Percentiles rank a stretch among this genome's conserved stretches.
phyloP scores from a whole-genome alignment of 2,888 invertebrate genomes.

The Spisula subtruncata region DNA sequence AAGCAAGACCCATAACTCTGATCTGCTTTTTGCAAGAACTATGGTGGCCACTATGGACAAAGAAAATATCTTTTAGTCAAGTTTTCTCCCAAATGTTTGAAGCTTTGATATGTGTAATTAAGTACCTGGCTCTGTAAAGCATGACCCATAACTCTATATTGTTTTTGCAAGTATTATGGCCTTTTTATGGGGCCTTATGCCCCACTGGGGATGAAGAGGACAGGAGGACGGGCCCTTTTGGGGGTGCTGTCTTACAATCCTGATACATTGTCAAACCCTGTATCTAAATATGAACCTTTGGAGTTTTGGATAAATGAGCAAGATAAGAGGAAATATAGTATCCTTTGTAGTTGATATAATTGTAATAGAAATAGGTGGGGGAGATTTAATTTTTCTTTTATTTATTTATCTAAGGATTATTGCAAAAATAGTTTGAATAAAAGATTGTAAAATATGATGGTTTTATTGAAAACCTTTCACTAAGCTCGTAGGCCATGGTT shows the following conservation, averaged over 20 bases:
- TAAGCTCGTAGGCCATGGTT: too few species aligned
- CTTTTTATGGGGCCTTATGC: too few species aligned
- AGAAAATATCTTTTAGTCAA: too few species aligned
- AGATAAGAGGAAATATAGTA: neutral
- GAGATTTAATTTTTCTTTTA: slow-evolving; percentile 1
- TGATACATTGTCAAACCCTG: neutral
- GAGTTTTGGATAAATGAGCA: neutral
- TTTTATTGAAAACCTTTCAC: too few species aligned
- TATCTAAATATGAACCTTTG: neutral
- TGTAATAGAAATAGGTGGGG: neutral
- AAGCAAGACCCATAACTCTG: neutral
- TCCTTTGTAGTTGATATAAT: slow-evolving; percentile 13
- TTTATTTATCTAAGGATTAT: slow-evolving; percentile 6
- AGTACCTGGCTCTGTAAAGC: neutral
- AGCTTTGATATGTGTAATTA: too few species aligned
- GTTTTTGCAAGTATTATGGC: neutral
- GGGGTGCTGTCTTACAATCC: neutral
- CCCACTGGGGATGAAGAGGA: too few species aligned
- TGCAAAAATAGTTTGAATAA: too few species aligned
- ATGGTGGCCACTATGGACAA: too few species aligned
- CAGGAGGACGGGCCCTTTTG: too few species aligned
- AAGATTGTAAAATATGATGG: too few species aligned
- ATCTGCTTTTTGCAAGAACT: neutral
- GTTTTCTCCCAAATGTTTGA: too few species aligned
- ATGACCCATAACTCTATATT: neutral